Base-by-base conservation (phyloP, 1,140 invertebrate species). In the Drosophila leontia region DNA sequence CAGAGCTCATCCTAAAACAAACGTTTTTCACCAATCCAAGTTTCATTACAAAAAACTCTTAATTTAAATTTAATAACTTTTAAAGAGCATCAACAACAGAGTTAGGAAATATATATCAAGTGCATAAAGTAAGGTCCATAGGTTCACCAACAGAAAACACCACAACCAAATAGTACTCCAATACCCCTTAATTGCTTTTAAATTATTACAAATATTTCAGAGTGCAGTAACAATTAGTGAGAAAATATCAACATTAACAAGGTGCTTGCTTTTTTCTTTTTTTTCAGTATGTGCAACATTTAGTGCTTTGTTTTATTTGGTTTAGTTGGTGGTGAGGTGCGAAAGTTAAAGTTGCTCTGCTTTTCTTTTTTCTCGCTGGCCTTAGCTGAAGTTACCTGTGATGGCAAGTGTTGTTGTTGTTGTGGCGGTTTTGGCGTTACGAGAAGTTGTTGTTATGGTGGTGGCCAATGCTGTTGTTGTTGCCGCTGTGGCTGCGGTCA, bases 381-480 rank as follows among this genome's bases (percentile, higher is more conserved):
- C 19, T 39, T 59, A 41, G 64, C 29, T 37, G 72, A 45, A 37
- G 70, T 91, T 91, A 92, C 91, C 91, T 92, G 91, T 87, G 72
- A 91, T 90, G 81, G 85, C 85, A 34, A 90, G 85, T 61, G 85
- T 88, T 64, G 85, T 88, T 51, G 84, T 88, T 88, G 85, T 85
- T 82, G 84, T 91, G 71, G 90, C 85, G 75, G 85, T 80, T 77
- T 91, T 91, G 71, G 78, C 78, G 72, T 91, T 91, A 63, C 87
- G 87, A 72, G 87, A 91, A 19, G 83, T 91, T 87, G 87, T 91
- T 91, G 87, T 91, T 59, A 91, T 91, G 75, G 87, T 91, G 63
- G 86, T 91, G 78, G 87, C 87, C 75, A 91, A 57, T 41, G 86
- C 87, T 48, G 87, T 91, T 60, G 87, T 91, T 64, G 85, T 79